Percentiles rank a stretch among this genome's conserved stretches.
Evolutionary conservation across 2,113 vertebrate species (phyloP).

Genomic region (Oreochromis spilurus): DNA sequence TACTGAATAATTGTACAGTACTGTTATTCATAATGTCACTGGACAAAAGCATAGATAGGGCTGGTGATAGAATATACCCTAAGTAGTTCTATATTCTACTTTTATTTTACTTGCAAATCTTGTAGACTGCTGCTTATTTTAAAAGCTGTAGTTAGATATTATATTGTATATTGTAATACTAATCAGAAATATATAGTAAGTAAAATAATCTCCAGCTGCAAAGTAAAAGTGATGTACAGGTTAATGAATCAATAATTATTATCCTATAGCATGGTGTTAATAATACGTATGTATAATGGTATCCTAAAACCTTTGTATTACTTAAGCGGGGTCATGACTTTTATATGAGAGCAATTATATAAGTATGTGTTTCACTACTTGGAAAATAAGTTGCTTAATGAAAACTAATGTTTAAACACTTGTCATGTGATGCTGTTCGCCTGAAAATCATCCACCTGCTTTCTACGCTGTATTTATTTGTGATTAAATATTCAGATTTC

Average conservation of each 20-base stretch:
- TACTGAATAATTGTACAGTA: background rate
- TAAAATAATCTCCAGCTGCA: background rate
- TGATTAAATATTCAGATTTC: background rate
- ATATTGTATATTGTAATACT: background rate
- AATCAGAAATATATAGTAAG: background rate
- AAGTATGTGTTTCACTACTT: background rate
- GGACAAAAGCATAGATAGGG: background rate
- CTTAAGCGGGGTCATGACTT: background rate
- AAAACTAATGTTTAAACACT: background rate
- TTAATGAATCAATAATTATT: background rate
- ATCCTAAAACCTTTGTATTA: background rate
- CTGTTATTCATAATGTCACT: background rate
- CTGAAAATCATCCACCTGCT: background rate
- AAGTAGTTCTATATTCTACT: background rate
- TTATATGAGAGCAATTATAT: background rate
- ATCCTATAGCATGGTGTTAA: background rate
- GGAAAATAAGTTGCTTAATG: background rate
- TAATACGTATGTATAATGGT: background rate
- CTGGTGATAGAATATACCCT: background rate
- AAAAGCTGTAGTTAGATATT: background rate
- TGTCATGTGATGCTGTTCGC: background rate
- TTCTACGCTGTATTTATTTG: background rate
- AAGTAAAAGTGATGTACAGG: background rate
- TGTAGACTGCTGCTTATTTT: background rate
- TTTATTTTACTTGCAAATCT: background rate